Evolutionary conservation across 2,888 invertebrate species (phyloP).

Genomic region (Catocala nupta): DNA sequence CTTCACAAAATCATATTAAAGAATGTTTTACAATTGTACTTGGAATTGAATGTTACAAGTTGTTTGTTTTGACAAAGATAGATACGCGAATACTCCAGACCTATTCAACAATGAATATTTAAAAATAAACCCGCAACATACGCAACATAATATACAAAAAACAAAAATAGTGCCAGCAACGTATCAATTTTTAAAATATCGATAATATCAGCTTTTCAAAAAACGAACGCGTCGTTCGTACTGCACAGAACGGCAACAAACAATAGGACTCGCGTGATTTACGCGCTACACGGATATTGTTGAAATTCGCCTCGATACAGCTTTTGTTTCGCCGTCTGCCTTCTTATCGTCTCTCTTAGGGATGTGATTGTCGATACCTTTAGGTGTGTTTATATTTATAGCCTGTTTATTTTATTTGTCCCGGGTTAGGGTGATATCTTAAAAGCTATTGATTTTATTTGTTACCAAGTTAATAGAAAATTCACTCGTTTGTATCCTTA

Average conservation of each 20-base stretch:
- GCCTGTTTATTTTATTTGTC: conserved; percentile 28
- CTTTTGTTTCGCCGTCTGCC: conserved; percentile 52
- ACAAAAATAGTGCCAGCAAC: conserved; percentile 28
- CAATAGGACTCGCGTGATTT: conserved; percentile 55
- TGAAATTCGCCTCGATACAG: conserved; percentile 56
- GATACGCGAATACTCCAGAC: no score
- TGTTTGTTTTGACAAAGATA: no score
- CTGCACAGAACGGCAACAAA: conserved; percentile 51
- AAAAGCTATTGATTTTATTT: conserved; percentile 4
- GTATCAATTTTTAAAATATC: conserved; percentile 41
- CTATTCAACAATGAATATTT: no score
- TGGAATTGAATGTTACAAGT: no score
- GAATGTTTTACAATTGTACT: no score
- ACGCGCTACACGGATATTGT: conserved; percentile 52
- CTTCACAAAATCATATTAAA: no score
- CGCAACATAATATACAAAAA: background rate
- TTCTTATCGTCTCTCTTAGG: conserved; percentile 53
- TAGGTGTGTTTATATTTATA: conserved; percentile 30
- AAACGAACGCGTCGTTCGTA: conserved; percentile 42
- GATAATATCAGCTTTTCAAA: conserved; percentile 48
- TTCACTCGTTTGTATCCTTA: no score
- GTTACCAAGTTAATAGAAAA: background rate
- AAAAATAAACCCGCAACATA: no score
- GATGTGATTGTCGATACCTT: conserved; percentile 44
- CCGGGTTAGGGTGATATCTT: background rate